Conservation (phyloP, 2,113 vertebrate species). For the Perca schrenkii region DNA sequence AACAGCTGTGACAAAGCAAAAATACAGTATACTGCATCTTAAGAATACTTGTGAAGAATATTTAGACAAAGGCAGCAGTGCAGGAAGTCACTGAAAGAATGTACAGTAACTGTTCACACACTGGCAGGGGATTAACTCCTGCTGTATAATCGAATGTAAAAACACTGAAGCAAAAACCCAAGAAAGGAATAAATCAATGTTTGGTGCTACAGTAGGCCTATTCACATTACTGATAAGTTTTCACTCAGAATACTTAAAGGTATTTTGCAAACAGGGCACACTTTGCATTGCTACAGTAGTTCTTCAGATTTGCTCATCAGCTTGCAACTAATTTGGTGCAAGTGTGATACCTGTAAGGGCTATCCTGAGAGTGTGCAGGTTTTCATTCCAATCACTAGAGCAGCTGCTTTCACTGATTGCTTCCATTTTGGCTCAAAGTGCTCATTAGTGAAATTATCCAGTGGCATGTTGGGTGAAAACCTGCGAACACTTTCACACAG, state of each 20-base stretch:
- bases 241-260: not conserved
- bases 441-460: constrained; percentile 50
- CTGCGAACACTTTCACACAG: not conserved
- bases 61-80: constrained; percentile 24
- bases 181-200: not conserved
- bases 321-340: constrained; percentile 53
- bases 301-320: constrained; percentile 58
- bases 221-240: constrained; percentile 25
- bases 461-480: constrained; percentile 18
- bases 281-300: constrained; percentile 20
- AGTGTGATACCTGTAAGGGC: constrained; percentile 68
- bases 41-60: constrained; percentile 14
- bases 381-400: constrained; percentile 41
- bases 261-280: not conserved
- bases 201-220: not conserved
- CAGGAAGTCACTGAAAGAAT: constrained; percentile 23
- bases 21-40: not conserved
- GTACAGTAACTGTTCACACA: constrained; percentile 9
- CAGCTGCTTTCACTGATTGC: constrained; percentile 62
- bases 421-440: constrained; percentile 55
- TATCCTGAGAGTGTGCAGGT: constrained; percentile 34
- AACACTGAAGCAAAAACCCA: not conserved
- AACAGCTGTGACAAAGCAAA: constrained; percentile 6
- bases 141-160: constrained; percentile 19
- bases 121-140: constrained; percentile 32